Evolutionary conservation across 2,113 vertebrate species (phyloP), one percentile per base, ranked within the genome.

Genomic region (Acrocephalus kingi): DNA sequence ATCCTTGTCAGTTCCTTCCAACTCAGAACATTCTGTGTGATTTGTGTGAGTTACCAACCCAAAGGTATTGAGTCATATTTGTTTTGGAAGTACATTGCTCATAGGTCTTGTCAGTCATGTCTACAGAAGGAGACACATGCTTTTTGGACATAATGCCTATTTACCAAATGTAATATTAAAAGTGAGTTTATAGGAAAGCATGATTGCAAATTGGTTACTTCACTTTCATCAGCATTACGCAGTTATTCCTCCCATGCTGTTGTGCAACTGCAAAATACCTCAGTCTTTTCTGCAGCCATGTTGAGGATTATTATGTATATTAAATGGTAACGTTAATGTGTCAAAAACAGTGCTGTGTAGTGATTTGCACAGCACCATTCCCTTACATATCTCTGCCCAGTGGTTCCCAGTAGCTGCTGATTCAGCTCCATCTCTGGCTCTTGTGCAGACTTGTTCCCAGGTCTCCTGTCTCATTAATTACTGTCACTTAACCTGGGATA

Each of bases 51-150:
- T 90, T 93, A 80, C 87, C 0, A 0, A 87, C 95, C 94, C 85
- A 81, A 78, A 96, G 83, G 94, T 93, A 86, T 89, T 96, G 85
- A 96, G 90, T 96, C 93, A 89, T 94, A 48, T 78, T 96, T 96
- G 68, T 45, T 89, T 95, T 95, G 85, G 92, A 96, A 89, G 76
- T 37, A 59, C 37, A 19, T 43, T 80, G 67, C 68, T 48, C 41
- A 27, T 1, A 52, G 61, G 66, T 31, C 64, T 95, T 90, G 85
- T 96, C 84, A 85, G 63, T 90, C 79, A 55, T 66, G 74, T 84
- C 90, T 68, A 5, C 68, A 90, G 75, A 68, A 84, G 37, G 51
- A 93, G 82, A 77, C 54, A 51, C 62, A 15, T 37, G 25, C 6
- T 71, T 86, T 90, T 88, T 71, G 72, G 72, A 75, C 78, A 68